Evolutionary conservation across 2,113 vertebrate genomes (phyloP).

Genomic region (Aspiorhynchus laticeps): DNA sequence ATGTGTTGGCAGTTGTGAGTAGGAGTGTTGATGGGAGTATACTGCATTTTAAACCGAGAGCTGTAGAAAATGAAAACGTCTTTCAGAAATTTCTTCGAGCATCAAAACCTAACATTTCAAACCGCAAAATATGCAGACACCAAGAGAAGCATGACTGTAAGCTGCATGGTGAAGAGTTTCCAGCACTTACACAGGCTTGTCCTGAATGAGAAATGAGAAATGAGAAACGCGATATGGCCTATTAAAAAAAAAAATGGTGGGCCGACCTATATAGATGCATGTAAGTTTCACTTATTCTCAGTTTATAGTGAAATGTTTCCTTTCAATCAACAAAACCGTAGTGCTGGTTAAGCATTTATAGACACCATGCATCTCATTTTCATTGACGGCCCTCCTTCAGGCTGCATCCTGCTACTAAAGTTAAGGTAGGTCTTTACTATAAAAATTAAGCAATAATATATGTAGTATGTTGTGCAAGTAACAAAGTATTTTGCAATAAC

Average conservation of each 20-base stretch:
- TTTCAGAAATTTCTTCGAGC: background rate
- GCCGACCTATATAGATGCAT: background rate
- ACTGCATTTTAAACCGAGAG: background rate
- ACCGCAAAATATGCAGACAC: background rate
- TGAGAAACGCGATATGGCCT: constrained; percentile 15
- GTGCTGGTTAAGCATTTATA: constrained; percentile 14
- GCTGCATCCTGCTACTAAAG: background rate
- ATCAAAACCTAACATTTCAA: constrained; percentile 8
- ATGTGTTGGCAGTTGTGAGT: constrained; percentile 22
- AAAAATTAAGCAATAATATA: too few species aligned
- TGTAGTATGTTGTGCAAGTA: too few species aligned
- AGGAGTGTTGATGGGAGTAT: background rate
- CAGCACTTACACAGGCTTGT: constrained; percentile 35
- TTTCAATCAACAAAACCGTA: constrained; percentile 30
- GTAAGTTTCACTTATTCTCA: background rate
- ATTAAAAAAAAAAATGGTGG: background rate
- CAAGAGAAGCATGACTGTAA: background rate
- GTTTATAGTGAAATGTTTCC: constrained; percentile 38
- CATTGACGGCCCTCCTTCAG: background rate
- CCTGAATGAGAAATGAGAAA: too few species aligned
- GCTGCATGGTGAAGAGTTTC: constrained; percentile 32
- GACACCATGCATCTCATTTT: background rate
- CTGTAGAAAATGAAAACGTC: background rate
- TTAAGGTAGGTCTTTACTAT: constrained; percentile 9
- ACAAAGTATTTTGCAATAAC: too few species aligned